phyloP scores from a whole-genome alignment of 2,113 vertebrate species.

The Dissostichus mawsoni region DNA sequence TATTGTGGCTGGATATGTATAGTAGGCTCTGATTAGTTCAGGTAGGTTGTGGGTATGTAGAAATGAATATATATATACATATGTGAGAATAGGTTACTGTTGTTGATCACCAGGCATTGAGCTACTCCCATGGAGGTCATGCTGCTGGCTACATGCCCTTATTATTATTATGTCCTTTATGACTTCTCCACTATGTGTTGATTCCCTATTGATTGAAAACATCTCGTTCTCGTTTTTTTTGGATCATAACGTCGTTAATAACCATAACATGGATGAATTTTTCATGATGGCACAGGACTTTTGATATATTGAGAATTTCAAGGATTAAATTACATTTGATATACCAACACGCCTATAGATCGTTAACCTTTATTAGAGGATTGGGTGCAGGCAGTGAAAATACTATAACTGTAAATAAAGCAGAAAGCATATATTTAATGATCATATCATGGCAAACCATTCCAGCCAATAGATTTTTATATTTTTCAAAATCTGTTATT shows the following conservation, averaged over 20 bases:
- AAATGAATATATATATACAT: no score
- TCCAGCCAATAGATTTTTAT: neutral
- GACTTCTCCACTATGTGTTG: constrained; percentile 12
- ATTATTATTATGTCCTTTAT: constrained; percentile 49
- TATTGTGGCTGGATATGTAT: constrained; percentile 47
- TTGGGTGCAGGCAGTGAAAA: constrained; percentile 6
- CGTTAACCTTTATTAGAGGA: constrained; percentile 26
- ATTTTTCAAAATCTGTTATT: neutral
- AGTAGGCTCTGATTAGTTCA: constrained; percentile 60
- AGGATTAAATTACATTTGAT: neutral
- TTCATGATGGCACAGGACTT: neutral
- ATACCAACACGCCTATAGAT: neutral
- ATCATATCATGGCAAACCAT: neutral
- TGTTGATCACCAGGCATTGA: constrained; percentile 16
- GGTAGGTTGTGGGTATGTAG: constrained; percentile 25
- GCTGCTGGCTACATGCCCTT: neutral
- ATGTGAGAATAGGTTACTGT: constrained; percentile 23
- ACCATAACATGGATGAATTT: neutral
- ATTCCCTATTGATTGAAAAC: constrained; percentile 42
- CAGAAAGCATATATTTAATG: constrained; percentile 14
- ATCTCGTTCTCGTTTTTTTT: constrained; percentile 14
- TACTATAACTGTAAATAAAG: constrained; percentile 15
- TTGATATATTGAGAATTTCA: constrained; percentile 11
- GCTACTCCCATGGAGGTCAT: constrained; percentile 14
- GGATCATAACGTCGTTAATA: neutral